A percentile compares a stretch with the other conserved stretches of the same genome.
Evolutionary conservation across 2,888 invertebrate genomes (phyloP).

Genomic region (Arge pagana): DNA sequence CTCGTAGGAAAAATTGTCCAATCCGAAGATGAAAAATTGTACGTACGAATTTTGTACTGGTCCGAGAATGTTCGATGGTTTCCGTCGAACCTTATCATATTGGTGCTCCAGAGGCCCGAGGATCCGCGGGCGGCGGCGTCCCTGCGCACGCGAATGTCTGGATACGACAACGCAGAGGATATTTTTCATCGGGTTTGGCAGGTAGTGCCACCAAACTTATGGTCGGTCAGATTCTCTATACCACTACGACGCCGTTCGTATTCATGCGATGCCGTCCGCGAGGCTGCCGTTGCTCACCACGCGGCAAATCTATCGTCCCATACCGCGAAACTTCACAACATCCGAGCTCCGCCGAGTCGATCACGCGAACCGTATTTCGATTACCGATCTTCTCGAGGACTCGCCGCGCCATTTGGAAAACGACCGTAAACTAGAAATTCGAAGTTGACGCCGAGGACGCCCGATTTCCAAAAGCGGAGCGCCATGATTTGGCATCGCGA

Average conservation of each 20-base stretch:
- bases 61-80: too few relatives aligned
- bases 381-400: not conserved
- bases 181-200: slow-evolving; percentile 48
- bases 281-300: slow-evolving; percentile 34
- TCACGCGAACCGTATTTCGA: too few relatives aligned
- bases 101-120: too few relatives aligned
- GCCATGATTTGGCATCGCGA: not conserved
- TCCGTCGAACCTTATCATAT: too few relatives aligned
- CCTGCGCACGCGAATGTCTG: not conserved
- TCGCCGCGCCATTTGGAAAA: not conserved
- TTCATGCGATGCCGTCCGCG: slow-evolving; percentile 34
- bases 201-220: slow-evolving; percentile 51
- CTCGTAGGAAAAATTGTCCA: too few relatives aligned
- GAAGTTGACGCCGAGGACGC: too few relatives aligned
- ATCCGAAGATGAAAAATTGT: too few relatives aligned
- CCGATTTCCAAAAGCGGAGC: not conserved
- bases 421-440: too few relatives aligned
- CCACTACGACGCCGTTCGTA: slow-evolving; percentile 28
- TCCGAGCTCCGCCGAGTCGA: slow-evolving; percentile 15
- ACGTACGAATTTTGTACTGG: too few relatives aligned
- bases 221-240: slow-evolving; percentile 39
- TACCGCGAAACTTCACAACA: slow-evolving; percentile 29
- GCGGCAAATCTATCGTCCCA: slow-evolving; percentile 50
- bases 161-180: slow-evolving; percentile 34
- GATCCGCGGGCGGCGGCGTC: too few relatives aligned